phyloP scores from a whole-genome alignment of 2,888 invertebrate species.

The Lysandra coridon region DNA sequence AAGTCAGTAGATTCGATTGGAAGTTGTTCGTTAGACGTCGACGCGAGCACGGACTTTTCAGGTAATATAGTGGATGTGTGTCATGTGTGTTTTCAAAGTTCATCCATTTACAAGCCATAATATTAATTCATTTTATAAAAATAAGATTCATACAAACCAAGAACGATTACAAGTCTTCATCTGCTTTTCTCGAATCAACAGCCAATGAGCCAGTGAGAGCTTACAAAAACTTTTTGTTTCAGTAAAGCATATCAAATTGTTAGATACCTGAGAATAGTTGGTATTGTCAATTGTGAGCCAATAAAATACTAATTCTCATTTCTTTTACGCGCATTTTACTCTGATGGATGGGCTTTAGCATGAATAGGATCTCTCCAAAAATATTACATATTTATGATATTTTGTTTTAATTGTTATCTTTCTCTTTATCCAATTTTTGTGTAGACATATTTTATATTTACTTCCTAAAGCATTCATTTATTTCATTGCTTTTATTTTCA shows the following conservation, averaged over 20 bases:
- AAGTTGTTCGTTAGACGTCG: constrained; percentile 92
- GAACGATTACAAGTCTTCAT: neutral
- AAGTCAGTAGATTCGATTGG: constrained; percentile 91
- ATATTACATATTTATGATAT: neutral
- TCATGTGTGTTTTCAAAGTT: constrained; percentile 41
- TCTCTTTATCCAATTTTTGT: neutral
- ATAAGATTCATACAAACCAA: neutral
- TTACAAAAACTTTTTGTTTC: neutral
- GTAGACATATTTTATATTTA: constrained; percentile 7
- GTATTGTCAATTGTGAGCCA: neutral
- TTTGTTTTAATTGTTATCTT: neutral
- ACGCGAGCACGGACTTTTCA: constrained; percentile 87
- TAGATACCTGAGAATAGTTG: neutral
- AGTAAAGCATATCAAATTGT: neutral
- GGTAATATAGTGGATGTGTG: constrained; percentile 74
- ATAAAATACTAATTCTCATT: neutral
- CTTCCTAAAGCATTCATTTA: constrained; percentile 40
- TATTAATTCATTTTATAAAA: neutral
- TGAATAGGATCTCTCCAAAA: neutral
- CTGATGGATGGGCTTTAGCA: constrained; percentile 20
- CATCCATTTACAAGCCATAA: constrained; percentile 23
- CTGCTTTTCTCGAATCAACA: neutral
- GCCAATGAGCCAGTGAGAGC: neutral
- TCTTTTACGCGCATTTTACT: neutral
- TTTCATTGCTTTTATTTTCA: constrained; percentile 30